Conservation (phyloP, 2,888 invertebrate genomes). For the Miltochrista miniata region DNA sequence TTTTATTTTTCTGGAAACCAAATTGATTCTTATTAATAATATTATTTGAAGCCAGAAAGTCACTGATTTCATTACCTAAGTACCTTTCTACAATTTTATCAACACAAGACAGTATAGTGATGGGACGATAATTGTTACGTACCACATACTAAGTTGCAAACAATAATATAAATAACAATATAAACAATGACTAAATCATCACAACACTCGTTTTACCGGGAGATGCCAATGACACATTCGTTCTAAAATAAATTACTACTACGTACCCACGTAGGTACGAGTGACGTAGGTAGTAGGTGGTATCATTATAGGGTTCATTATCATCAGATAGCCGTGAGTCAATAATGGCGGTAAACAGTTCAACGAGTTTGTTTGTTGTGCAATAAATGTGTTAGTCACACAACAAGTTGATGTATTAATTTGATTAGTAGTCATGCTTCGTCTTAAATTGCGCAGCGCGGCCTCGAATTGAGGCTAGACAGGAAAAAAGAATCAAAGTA, state of each 20-base stretch:
- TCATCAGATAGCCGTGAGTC: not conserved
- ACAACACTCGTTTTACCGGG: not conserved
- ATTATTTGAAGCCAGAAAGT: no score
- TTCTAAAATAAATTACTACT: not conserved
- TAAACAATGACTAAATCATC: not conserved
- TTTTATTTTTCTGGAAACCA: no score
- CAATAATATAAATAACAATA: no score
- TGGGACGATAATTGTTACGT: no score
- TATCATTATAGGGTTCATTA: no score
- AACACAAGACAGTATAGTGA: no score
- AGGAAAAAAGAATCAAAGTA: no score
- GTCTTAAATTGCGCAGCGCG: not conserved
- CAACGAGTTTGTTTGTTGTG: not conserved
- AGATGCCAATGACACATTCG: not conserved
- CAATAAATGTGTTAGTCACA: not conserved
- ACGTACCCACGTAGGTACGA: slow-evolving; percentile 1
- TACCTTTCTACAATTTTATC: no score
- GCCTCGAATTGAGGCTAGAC: not conserved
- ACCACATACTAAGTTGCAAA: no score
- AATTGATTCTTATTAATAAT: no score
- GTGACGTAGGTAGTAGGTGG: not conserved
- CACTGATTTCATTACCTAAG: no score
- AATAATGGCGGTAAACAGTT: not conserved
- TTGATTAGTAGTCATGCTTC: not conserved
- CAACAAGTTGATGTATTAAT: not conserved